These are phyloP conservation scores for Drosophila paramelanica DNA, from an alignment of 2,888 invertebrate species.

Conservation along the genomic window DNA sequence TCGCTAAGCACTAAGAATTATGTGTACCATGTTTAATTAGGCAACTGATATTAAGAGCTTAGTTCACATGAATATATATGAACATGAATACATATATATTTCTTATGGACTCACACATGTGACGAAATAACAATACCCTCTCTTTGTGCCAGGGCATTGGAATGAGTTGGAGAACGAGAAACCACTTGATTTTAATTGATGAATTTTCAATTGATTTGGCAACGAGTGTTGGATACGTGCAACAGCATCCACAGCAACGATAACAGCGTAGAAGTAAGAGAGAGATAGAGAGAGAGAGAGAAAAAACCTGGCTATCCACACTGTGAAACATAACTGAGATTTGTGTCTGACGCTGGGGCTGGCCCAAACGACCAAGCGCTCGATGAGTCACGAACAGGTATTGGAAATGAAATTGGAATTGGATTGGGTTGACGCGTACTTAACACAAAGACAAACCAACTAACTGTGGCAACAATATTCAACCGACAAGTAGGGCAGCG, in stretches of 20 bases:
- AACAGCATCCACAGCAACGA: constrained; percentile 12
- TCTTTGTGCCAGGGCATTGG: background rate
- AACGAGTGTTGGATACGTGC: constrained; percentile 8
- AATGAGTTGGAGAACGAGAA: constrained; percentile 6
- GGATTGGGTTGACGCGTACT: constrained; percentile 32
- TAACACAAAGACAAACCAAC: constrained; percentile 33
- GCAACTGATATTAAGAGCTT: background rate
- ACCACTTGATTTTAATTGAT: constrained; percentile 41
- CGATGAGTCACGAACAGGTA: constrained; percentile 75
- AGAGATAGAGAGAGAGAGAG: too few relatives aligned
- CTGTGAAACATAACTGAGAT: constrained; percentile 27
- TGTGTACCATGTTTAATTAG: background rate
- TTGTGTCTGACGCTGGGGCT: constrained; percentile 24
- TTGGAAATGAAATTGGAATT: constrained; percentile 57
- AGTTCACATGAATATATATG: background rate
- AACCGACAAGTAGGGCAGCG: constrained; percentile 17
- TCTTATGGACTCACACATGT: background rate
- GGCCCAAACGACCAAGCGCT: constrained; percentile 38
- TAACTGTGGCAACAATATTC: constrained; percentile 15
- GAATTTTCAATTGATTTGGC: constrained; percentile 33
- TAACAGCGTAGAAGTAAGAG: constrained; percentile 1
- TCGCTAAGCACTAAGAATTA: background rate
- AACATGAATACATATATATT: too few relatives aligned
- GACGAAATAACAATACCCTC: constrained; percentile 2
- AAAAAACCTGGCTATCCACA: constrained; percentile 12